Percentiles rank a stretch among this genome's conserved stretches.
Evolutionary conservation across 2,797 vertebrate genomes (phyloP).

Genomic region (Neostethus bicornis): DNA sequence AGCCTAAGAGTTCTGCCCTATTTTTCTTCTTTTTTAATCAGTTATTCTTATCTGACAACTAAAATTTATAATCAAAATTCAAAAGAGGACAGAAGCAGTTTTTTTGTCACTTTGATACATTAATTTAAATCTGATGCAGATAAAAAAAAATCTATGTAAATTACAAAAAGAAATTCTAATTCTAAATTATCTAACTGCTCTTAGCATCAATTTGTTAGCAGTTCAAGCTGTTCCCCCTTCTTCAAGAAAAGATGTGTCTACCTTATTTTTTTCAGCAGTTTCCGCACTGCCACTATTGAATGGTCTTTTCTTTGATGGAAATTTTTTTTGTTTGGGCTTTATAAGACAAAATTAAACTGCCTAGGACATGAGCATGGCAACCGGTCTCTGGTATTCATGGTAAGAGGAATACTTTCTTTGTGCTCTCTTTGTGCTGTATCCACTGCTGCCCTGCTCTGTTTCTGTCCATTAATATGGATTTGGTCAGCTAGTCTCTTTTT

Average conservation of each 20-base stretch:
- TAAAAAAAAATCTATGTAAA: not conserved
- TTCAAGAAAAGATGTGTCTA: slow-evolving; percentile 10
- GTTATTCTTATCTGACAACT: slow-evolving; percentile 13
- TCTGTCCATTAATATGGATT: no score
- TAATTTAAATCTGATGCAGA: not conserved
- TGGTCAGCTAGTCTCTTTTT: no score
- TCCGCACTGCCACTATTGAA: slow-evolving; percentile 25
- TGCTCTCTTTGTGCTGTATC: no score
- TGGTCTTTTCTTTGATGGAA: slow-evolving; percentile 4
- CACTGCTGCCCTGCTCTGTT: no score
- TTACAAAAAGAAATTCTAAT: not conserved
- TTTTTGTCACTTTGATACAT: not conserved
- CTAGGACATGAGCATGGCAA: slow-evolving; percentile 15
- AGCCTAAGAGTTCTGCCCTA: no score
- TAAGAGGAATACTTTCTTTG: no score
- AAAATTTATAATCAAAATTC: slow-evolving; percentile 4
- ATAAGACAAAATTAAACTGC: slow-evolving; percentile 17
- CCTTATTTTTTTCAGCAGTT: slow-evolving; percentile 43
- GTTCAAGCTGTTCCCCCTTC: not conserved
- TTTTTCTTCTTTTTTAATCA: not conserved
- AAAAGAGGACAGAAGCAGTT: not conserved
- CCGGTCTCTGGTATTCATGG: no score
- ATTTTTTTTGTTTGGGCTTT: slow-evolving; percentile 14
- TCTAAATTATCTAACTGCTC: not conserved
- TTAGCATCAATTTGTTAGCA: not conserved